Evolutionary conservation across 2,797 vertebrate genomes (phyloP).

Genomic region (Hypotaenidia okinawae): DNA sequence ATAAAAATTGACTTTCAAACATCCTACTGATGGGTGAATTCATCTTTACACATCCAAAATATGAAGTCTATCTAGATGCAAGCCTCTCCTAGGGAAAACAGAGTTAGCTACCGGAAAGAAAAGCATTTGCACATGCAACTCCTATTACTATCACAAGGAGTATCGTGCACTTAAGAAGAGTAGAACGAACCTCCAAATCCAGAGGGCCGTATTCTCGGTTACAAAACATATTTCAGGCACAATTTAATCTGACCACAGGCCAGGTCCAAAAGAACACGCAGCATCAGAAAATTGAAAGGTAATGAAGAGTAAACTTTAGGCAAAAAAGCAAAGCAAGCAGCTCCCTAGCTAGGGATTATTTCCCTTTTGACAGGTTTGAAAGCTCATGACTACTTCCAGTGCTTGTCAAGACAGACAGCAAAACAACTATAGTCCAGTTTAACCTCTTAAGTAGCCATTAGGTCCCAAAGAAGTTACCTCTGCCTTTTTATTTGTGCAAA

Average conservation of each 20-base stretch:
- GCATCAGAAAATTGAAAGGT: conserved; percentile 9
- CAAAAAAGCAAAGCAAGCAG: conserved; percentile 30
- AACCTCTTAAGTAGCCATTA: not conserved
- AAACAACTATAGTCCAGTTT: not conserved
- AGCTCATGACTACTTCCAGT: not conserved
- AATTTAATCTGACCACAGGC: conserved; percentile 10
- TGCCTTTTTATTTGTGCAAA: not conserved
- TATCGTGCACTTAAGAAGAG: conserved; percentile 30
- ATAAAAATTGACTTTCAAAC: conserved; percentile 16
- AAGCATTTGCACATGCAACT: conserved; percentile 59
- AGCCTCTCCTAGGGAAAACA: conserved; percentile 51
- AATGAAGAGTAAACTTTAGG: not conserved
- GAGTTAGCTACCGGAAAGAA: conserved; percentile 43
- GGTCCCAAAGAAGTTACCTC: not conserved
- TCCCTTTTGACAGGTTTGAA: not conserved
- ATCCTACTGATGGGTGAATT: conserved; percentile 28
- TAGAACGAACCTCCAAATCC: not conserved
- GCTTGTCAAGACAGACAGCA: not conserved
- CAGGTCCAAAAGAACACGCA: conserved; percentile 5
- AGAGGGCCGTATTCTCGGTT: conserved; percentile 10
- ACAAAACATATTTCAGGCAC: conserved; percentile 29
- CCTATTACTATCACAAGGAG: conserved; percentile 36
- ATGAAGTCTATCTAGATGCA: conserved; percentile 43
- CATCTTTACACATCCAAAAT: conserved; percentile 14
- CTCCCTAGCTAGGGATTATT: not conserved